Evolutionary conservation across 2,888 invertebrate genomes (phyloP).

Genomic region (Acleris laterana): DNA sequence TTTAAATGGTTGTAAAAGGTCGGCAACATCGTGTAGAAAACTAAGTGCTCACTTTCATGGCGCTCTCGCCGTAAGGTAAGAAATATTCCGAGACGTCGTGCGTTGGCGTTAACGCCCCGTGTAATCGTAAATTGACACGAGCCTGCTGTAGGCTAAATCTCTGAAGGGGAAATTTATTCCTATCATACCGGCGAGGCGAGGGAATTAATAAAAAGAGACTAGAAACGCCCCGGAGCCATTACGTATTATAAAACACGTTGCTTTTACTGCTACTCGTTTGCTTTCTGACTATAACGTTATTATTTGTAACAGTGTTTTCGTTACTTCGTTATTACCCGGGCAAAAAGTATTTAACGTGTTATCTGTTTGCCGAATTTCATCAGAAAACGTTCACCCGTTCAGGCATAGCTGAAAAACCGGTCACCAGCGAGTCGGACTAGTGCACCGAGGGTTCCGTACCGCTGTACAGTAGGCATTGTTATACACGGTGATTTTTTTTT

Average conservation of each 20-base stretch:
- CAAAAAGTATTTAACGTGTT: not conserved
- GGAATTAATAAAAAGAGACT: slow-evolving; percentile 12
- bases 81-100: slow-evolving; percentile 38
- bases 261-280: slow-evolving; percentile 9
- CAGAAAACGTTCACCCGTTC: no score
- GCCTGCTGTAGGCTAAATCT: slow-evolving; percentile 33
- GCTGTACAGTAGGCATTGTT: no score
- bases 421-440: no score
- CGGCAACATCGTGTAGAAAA: slow-evolving; percentile 23
- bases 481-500: no score
- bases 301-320: not conserved
- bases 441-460: no score
- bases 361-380: no score
- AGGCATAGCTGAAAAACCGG: no score
- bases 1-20: slow-evolving; percentile 19
- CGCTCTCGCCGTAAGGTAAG: slow-evolving; percentile 31
- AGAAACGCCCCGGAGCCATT: slow-evolving; percentile 3
- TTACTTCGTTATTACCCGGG: not conserved
- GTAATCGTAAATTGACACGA: slow-evolving; percentile 40
- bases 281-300: not conserved
- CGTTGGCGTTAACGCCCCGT: slow-evolving; percentile 37
- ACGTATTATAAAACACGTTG: slow-evolving; percentile 7
- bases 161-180: slow-evolving; percentile 20
- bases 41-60: slow-evolving; percentile 23
- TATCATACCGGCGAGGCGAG: slow-evolving; percentile 10